These are phyloP conservation scores for Aethes cnicana DNA, from an alignment of 2,888 invertebrate species.

Conservation along the genomic window DNA sequence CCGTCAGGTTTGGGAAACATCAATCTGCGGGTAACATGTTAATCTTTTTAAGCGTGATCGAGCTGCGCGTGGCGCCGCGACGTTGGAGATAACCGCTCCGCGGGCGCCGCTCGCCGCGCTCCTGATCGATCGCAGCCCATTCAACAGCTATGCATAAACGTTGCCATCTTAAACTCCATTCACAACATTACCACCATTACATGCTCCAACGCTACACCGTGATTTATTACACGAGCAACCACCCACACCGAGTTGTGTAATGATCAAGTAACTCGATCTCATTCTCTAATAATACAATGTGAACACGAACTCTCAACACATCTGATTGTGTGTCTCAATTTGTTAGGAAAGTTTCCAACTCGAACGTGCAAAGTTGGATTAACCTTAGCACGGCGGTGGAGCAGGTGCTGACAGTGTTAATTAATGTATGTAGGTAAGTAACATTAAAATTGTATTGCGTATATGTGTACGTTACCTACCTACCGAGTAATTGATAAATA, in stretches of 20 bases:
- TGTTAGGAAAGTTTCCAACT: conserved; percentile 52
- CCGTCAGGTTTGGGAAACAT: conserved; percentile 34
- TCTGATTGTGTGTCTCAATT: conserved; percentile 51
- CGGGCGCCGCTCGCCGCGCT: conserved; percentile 18
- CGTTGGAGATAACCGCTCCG: conserved; percentile 50
- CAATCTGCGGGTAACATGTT: conserved; percentile 59
- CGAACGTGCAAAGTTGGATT: conserved; percentile 56
- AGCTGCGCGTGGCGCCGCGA: conserved; percentile 43
- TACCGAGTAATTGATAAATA: conserved; percentile 57
- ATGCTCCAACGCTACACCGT: conserved; percentile 29
- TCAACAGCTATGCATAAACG: conserved; percentile 37
- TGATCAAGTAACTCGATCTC: conserved; percentile 29
- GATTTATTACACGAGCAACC: conserved; percentile 20
- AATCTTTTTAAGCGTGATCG: conserved; percentile 64
- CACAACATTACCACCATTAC: conserved; percentile 36
- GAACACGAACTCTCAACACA: conserved; percentile 37
- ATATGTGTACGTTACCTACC: too few relatives aligned
- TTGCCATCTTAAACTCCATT: conserved; percentile 40
- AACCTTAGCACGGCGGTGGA: conserved; percentile 45
- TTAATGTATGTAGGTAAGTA: conserved; percentile 57
- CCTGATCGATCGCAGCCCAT: conserved; percentile 52
- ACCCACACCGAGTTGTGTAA: conserved; percentile 13
- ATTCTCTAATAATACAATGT: conserved; percentile 30
- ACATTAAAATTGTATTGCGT: conserved; percentile 53
- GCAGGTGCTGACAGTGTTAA: conserved; percentile 64